These are phyloP conservation scores for Camptogramma bilineatum DNA, from an alignment of 2,888 invertebrate genomes.

Conservation along the genomic window DNA sequence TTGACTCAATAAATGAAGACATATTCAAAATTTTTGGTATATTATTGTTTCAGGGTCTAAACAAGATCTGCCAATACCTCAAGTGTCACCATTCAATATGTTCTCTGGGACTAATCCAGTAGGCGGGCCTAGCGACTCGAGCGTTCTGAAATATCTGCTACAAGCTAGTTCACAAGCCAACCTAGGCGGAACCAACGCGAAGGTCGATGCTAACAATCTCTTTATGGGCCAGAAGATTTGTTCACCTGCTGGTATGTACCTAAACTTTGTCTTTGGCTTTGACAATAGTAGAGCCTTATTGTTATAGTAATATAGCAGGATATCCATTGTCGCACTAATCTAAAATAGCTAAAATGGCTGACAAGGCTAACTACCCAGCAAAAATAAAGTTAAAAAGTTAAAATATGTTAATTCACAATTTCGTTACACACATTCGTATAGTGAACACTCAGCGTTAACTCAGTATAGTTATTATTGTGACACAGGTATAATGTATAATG, in stretches of 20 bases:
- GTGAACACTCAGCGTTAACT: too few relatives aligned
- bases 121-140: constrained; percentile 52
- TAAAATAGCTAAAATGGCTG: not conserved
- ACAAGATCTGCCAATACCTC: constrained; percentile 42
- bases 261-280: constrained; percentile 55
- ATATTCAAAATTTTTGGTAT: not conserved
- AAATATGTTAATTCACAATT: too few relatives aligned
- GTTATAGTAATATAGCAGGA: too few relatives aligned
- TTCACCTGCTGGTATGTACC: constrained; percentile 65
- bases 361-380: too few relatives aligned
- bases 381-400: too few relatives aligned
- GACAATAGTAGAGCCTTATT: not conserved
- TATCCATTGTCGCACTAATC: not conserved
- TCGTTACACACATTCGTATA: too few relatives aligned
- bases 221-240: constrained; percentile 80
- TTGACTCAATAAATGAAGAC: too few relatives aligned
- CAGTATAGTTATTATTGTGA: too few relatives aligned
- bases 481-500: too few relatives aligned
- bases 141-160: constrained; percentile 65
- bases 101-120: constrained; percentile 20
- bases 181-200: constrained; percentile 44
- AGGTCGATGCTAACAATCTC: constrained; percentile 58
- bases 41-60: constrained; percentile 52
- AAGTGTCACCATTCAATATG: constrained; percentile 34
- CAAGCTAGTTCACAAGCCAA: constrained; percentile 60